Percentiles rank a stretch among this genome's conserved stretches.
phyloP scores from a whole-genome alignment of 2,113 vertebrate genomes.

The Salminus brasiliensis region DNA sequence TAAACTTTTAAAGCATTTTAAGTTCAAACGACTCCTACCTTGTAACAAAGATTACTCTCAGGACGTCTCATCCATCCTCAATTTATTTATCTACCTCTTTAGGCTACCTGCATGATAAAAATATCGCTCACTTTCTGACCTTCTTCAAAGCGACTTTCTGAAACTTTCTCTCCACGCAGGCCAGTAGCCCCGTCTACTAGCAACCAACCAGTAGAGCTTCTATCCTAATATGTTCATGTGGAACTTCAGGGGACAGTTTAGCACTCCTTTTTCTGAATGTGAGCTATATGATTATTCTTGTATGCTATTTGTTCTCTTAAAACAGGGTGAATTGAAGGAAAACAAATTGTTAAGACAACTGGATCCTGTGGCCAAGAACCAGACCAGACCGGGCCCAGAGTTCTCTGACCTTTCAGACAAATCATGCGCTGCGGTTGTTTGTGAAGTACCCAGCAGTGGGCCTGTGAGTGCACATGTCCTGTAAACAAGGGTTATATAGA shows the following conservation, averaged over 20 bases:
- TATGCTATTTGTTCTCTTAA: background rate
- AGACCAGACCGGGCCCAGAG: background rate
- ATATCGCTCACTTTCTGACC: background rate
- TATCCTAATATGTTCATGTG: background rate
- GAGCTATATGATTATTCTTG: background rate
- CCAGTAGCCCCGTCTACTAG: conserved; percentile 44
- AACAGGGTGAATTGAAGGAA: conserved; percentile 20
- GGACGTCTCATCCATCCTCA: background rate
- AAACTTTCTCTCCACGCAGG: background rate
- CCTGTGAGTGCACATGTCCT: conserved; percentile 28
- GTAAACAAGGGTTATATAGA: conserved; percentile 6
- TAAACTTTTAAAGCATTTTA: too few relatives aligned
- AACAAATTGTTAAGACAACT: background rate
- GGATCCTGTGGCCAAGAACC: conserved; percentile 17
- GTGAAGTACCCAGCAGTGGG: conserved; percentile 28
- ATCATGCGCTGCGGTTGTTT: conserved; percentile 15
- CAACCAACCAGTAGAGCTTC: conserved; percentile 39
- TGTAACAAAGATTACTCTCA: background rate
- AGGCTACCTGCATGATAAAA: too few relatives aligned
- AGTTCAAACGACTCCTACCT: background rate
- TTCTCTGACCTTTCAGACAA: conserved; percentile 20
- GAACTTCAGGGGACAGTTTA: background rate
- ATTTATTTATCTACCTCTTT: too few relatives aligned
- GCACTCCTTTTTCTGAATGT: background rate
- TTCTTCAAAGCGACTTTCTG: background rate